Evolutionary conservation across 1,140 invertebrate species (phyloP).

Genomic region (Drosophila subpulchrella): DNA sequence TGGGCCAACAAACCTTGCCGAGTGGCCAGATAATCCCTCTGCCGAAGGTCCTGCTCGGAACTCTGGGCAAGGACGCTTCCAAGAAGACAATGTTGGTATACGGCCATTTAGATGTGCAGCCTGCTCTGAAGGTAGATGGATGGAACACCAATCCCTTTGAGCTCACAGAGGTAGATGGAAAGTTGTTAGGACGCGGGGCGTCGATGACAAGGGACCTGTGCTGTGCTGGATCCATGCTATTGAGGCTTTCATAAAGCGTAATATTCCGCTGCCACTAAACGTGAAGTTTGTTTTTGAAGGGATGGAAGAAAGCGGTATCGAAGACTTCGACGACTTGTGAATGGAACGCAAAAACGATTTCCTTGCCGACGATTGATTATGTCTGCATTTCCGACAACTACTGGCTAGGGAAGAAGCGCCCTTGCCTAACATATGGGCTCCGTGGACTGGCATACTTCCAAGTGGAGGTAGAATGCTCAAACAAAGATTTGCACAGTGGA

Average conservation of each 20-base stretch:
- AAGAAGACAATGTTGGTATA: slow-evolving; percentile 98
- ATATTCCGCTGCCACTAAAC: slow-evolving; percentile 93
- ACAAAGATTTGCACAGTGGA: slow-evolving; percentile 98
- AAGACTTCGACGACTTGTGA: slow-evolving; percentile 96
- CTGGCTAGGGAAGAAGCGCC: slow-evolving; percentile 98
- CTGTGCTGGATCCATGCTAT: slow-evolving; percentile 98
- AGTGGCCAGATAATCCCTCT: slow-evolving; percentile 91
- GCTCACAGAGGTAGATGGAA: slow-evolving; percentile 94
- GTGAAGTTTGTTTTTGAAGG: slow-evolving; percentile 99
- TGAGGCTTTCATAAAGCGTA: slow-evolving; percentile 92
- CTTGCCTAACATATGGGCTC: slow-evolving; percentile 98
- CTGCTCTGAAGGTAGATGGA: slow-evolving; percentile 95
- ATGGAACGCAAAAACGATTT: slow-evolving; percentile 91
- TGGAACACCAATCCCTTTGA: slow-evolving; percentile 98
- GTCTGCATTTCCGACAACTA: slow-evolving; percentile 99
- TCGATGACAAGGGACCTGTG: slow-evolving; percentile 97
- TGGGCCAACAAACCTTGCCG: slow-evolving; percentile 91
- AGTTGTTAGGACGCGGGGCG: slow-evolving; percentile 96
- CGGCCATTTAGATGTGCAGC: slow-evolving; percentile 99
- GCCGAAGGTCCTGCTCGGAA: slow-evolving; percentile 95
- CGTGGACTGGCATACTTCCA: slow-evolving; percentile 97
- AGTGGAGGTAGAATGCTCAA: slow-evolving; percentile 94
- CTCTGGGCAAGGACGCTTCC: slow-evolving; percentile 92
- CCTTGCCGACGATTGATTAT: slow-evolving; percentile 94
- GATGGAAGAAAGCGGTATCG: slow-evolving; percentile 99